Evolutionary conservation across 2,113 vertebrate genomes (phyloP).

Genomic region (Myrmecobius fasciatus): DNA sequence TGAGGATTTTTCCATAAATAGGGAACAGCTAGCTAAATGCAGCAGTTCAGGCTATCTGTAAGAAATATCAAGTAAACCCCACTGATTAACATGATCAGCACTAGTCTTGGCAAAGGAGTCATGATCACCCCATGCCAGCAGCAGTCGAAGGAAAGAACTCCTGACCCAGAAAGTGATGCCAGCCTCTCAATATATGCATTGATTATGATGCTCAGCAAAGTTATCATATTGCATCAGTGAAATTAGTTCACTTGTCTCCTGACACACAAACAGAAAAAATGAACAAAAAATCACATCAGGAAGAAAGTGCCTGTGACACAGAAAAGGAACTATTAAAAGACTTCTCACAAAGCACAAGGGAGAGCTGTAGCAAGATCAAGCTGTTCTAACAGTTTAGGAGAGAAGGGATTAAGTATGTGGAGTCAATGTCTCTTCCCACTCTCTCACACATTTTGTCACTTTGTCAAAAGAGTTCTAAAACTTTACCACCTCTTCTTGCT

Average conservation of each 20-base stretch:
- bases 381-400: constrained; percentile 75
- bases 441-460: constrained; percentile 39
- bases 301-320: constrained; percentile 80
- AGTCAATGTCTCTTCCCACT: constrained; percentile 48
- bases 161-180: background rate
- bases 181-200: background rate
- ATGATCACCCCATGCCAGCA: background rate
- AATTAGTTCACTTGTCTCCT: constrained; percentile 82
- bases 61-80: background rate
- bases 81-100: background rate
- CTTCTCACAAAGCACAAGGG: constrained; percentile 76
- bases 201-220: constrained; percentile 59
- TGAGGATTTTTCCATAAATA: background rate
- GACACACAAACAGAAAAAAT: constrained; percentile 77
- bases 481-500: background rate
- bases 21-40: background rate
- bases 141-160: background rate
- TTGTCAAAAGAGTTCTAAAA: background rate
- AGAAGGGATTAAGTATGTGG: constrained; percentile 16
- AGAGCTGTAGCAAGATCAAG: constrained; percentile 69
- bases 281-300: constrained; percentile 79
- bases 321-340: constrained; percentile 83
- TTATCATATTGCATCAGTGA: constrained; percentile 80
- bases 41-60: background rate
- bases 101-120: background rate